A percentile compares a stretch with the other conserved stretches of the same genome.
Conservation (phyloP, 2,113 vertebrate genomes). For the Arizona elegans region DNA sequence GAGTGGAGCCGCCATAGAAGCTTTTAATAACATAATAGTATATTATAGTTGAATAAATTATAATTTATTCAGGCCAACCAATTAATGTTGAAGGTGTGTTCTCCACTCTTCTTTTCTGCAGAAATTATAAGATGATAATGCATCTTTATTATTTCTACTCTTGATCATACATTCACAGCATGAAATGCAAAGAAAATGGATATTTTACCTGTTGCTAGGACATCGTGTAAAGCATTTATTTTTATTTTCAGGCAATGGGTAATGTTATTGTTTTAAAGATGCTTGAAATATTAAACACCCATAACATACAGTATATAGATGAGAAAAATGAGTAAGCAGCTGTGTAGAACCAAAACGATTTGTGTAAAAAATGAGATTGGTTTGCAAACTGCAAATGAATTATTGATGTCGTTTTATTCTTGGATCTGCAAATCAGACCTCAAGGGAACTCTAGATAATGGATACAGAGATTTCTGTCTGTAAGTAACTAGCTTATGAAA, state of each 20-base stretch:
- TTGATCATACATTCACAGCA: background rate
- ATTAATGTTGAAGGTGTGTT: background rate
- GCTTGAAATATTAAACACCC: background rate
- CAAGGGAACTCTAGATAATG: constrained; percentile 15
- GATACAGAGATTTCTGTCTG: constrained; percentile 29
- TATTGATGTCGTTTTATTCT: constrained; percentile 29
- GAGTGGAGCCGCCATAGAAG: background rate
- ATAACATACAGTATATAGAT: background rate
- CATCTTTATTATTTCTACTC: background rate
- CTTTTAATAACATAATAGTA: background rate
- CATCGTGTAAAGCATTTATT: background rate
- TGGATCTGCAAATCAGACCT: constrained; percentile 10
- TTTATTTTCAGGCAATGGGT: background rate
- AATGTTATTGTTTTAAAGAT: background rate
- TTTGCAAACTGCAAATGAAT: constrained; percentile 14
- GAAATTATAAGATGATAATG: background rate
- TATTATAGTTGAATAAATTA: background rate
- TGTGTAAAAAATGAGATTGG: constrained; percentile 14
- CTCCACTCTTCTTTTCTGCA: background rate
- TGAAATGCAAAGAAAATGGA: background rate
- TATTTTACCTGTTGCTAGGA: background rate
- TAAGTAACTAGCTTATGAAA: constrained; percentile 19
- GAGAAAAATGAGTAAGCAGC: background rate
- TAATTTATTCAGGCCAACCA: background rate
- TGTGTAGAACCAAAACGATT: background rate